Conservation (phyloP, 2,797 vertebrate genomes). For the Neostethus bicornis region DNA sequence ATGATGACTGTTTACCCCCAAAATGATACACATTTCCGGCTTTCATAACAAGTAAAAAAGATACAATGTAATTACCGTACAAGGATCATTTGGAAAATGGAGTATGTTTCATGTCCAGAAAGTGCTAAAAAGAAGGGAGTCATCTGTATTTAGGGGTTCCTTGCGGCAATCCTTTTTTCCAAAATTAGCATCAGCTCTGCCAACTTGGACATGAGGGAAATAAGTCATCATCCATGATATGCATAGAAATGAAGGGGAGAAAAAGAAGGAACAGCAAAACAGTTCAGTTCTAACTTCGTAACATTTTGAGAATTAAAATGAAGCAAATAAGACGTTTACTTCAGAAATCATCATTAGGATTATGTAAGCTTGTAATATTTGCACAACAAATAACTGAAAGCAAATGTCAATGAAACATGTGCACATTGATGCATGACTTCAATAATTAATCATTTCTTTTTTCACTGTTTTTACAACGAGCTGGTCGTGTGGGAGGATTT, state of each 20-base stretch:
- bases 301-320: background rate
- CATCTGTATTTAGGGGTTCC: slow-evolving; percentile 56
- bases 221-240: slow-evolving; percentile 5
- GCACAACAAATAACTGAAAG: background rate
- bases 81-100: slow-evolving; percentile 19
- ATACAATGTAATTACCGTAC: too few species aligned
- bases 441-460: too few species aligned
- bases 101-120: background rate
- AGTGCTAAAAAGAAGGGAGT: slow-evolving; percentile 2
- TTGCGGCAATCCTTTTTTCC: slow-evolving; percentile 53
- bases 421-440: too few species aligned
- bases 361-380: too few species aligned
- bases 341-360: too few species aligned
- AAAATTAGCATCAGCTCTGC: slow-evolving; percentile 60
- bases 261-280: background rate
- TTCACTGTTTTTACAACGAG: too few species aligned
- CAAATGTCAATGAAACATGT: background rate
- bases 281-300: background rate
- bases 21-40: background rate
- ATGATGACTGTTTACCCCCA: slow-evolving; percentile 1
- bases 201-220: slow-evolving; percentile 28
- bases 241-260: slow-evolving; percentile 23
- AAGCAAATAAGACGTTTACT: too few species aligned
- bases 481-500: slow-evolving; percentile 12
- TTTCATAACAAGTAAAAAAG: background rate